phyloP scores from a whole-genome alignment of 2,888 invertebrate species.

The Eueremaeus valkanovi region DNA sequence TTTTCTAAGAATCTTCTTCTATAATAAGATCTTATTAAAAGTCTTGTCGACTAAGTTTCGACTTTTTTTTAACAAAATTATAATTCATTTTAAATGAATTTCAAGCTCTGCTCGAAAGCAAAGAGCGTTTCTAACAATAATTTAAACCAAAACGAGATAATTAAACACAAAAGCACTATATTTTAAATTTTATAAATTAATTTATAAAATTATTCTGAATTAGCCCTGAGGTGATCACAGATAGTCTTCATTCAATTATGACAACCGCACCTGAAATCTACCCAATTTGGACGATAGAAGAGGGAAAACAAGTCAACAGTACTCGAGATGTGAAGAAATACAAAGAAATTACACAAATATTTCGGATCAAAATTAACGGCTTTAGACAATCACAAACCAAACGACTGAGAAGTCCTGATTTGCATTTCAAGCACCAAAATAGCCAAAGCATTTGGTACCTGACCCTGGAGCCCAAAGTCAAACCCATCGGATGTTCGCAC shows the following conservation, averaged over 20 bases:
- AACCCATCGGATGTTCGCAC: neutral
- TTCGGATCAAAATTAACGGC: neutral
- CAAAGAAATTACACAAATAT: neutral
- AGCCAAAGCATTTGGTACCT: neutral
- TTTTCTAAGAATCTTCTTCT: too few relatives aligned
- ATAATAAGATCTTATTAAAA: too few relatives aligned
- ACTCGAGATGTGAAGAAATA: neutral
- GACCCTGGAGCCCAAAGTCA: neutral
- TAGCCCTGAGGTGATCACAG: too few relatives aligned
- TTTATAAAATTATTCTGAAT: too few relatives aligned
- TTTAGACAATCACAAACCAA: neutral
- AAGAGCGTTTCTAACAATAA: too few relatives aligned
- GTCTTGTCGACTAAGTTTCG: too few relatives aligned
- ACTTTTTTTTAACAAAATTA: too few relatives aligned
- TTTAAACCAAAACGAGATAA: too few relatives aligned
- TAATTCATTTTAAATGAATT: too few relatives aligned
- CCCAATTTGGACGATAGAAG: neutral
- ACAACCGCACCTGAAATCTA: neutral
- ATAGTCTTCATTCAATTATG: neutral
- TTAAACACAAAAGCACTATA: too few relatives aligned
- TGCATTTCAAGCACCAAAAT: neutral
- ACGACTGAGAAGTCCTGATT: neutral
- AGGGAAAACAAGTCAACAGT: neutral
- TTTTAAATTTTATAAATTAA: too few relatives aligned
- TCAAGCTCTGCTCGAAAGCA: too few relatives aligned